phyloP scores from a whole-genome alignment of 2,888 invertebrate species.

The Myopa tessellatipennis region DNA sequence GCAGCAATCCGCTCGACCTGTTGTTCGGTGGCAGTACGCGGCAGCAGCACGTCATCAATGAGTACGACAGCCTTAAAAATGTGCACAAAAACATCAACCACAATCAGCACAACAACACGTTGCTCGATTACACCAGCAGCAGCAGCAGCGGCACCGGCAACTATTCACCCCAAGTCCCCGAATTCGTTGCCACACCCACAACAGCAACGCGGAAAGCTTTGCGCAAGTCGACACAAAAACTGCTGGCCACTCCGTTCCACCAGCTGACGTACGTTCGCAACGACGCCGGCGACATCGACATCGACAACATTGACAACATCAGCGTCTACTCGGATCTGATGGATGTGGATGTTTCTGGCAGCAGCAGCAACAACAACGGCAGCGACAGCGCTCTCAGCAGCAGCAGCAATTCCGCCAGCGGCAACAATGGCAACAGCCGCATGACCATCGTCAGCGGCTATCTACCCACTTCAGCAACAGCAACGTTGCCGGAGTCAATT shows the following conservation, averaged over 20 bases:
- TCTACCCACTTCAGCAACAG: slow-evolving; percentile 61
- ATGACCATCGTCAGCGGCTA: slow-evolving; percentile 60
- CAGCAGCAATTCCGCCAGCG: slow-evolving; percentile 16
- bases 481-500: slow-evolving; percentile 61
- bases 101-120: slow-evolving; percentile 28
- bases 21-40: background rate
- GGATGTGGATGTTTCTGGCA: slow-evolving; percentile 46
- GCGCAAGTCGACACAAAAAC: slow-evolving; percentile 58
- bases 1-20: slow-evolving; percentile 12
- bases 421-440: slow-evolving; percentile 53
- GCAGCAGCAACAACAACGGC: slow-evolving; percentile 30
- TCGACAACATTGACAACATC: slow-evolving; percentile 63
- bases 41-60: background rate
- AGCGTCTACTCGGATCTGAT: slow-evolving; percentile 60
- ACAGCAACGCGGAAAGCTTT: slow-evolving; percentile 51
- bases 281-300: slow-evolving; percentile 61
- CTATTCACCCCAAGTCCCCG: slow-evolving; percentile 7
- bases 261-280: slow-evolving; percentile 61
- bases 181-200: slow-evolving; percentile 38
- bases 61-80: slow-evolving; percentile 12
- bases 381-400: slow-evolving; percentile 35
- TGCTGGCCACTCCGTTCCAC: slow-evolving; percentile 61
- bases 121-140: slow-evolving; percentile 30
- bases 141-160: slow-evolving; percentile 5
- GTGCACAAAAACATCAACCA: slow-evolving; percentile 29